phyloP scores from a whole-genome alignment of 2,113 vertebrate genomes.

The Merops nubicus region DNA sequence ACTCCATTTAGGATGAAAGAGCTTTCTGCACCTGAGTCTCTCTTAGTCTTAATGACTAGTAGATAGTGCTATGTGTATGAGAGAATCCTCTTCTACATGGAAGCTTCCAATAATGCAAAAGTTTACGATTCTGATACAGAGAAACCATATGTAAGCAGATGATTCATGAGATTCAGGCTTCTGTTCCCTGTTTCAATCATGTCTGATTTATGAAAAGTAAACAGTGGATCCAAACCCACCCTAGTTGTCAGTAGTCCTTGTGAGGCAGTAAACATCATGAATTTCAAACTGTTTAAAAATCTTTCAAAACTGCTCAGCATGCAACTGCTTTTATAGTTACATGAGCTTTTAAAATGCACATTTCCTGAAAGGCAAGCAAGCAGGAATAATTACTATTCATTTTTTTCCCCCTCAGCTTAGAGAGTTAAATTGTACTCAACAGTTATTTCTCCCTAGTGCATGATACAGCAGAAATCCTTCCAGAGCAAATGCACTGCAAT shows the following conservation, averaged over 20 bases:
- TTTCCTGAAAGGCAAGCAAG: conserved; percentile 67
- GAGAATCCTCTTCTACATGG: background rate
- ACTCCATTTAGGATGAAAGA: background rate
- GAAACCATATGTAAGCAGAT: conserved; percentile 18
- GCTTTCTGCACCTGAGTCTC: background rate
- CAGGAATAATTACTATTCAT: conserved; percentile 68
- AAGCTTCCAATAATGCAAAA: conserved; percentile 19
- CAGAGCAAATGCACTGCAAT: conserved; percentile 58
- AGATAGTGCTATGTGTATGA: background rate
- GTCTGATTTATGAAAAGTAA: conserved; percentile 47
- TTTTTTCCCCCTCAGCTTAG: conserved; percentile 36
- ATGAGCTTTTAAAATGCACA: conserved; percentile 54
- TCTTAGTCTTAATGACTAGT: background rate
- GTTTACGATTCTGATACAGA: background rate
- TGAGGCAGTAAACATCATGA: conserved; percentile 41
- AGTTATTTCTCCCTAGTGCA: conserved; percentile 70
- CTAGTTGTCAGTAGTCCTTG: conserved; percentile 30
- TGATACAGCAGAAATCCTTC: conserved; percentile 68
- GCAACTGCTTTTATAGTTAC: conserved; percentile 60
- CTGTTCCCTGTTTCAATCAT: conserved; percentile 47
- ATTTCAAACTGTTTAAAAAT: conserved; percentile 47
- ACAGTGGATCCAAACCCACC: background rate
- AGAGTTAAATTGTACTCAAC: conserved; percentile 69
- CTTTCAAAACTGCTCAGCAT: conserved; percentile 58
- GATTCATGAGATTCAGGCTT: conserved; percentile 20